Evolutionary conservation across 2,797 vertebrate species (phyloP), one percentile per base, ranked within the genome.

Genomic region (Pachyuromys duprasi): DNA sequence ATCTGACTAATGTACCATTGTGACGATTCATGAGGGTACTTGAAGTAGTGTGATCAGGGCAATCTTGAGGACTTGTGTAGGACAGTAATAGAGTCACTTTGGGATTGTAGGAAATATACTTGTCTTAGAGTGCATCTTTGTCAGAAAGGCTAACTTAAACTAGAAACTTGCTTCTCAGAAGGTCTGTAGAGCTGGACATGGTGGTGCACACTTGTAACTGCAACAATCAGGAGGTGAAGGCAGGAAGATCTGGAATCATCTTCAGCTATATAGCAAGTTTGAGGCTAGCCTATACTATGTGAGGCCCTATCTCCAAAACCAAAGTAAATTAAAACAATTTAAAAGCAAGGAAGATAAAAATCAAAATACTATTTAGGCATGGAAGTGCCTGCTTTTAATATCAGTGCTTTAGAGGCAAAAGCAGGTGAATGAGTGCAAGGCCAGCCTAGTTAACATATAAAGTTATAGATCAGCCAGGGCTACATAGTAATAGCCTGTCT

Each of bases 61-160:
- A 60, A 74, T 60, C 67, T 75, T 89, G 74, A 78, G 57, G 63
- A 70, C 31, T 78, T 81, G 55, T 78, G 72, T 84, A 79, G 53
- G 82, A 60, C 75, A 22, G 79, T 91, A 45, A n/a, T 39, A 8
- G 36, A 88, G 93, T 72, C 90, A 72, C 74, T 94, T 96, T 94
- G 15, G 55, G 53, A 75, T 89, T 24, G 1, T 42, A 93, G 93
- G 89, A 89, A 91, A 91, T 65, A 28, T 89, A 78, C 57, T 80
- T 92, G 67, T 33, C 60, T 90, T 90, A 93, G 84, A 53, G 4
- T 74, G 18, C 3, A 31, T 75, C 69, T 79, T 15, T 45, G 28
- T 57, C 91, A 94, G 90, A 92, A 94, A 91, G 75, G 55, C 83
- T 55, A 74, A 89, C 15, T 36, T 96, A 89, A 92, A 92, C 20